Base-by-base conservation (phyloP, 2,797 vertebrate genomes). In the Crax fasciolata region DNA sequence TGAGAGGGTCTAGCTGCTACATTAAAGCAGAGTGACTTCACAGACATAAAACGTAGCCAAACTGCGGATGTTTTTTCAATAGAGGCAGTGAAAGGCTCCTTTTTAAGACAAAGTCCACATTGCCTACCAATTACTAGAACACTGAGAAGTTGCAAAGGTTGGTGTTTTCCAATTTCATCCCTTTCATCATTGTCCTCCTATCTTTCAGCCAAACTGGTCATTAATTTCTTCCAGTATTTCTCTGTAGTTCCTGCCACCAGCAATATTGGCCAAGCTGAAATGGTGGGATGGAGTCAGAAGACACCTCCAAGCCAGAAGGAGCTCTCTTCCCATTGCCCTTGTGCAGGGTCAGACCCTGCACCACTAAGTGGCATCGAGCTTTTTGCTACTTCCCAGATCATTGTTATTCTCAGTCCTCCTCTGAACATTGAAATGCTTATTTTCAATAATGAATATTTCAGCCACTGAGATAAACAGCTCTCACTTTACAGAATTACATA, bases 361-460 rank as follows among this genome's bases (percentile, higher is more conserved):
- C n/a, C 1, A 1, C 54, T 83, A 65, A 83, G 75, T 67, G 24
- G 85, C 23, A 54, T 4, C 15, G 10, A 12, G 11, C 5, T 39
- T 93, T 94, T 80, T 68, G 32, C 54, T 68, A 1, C 85, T 95
- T 91, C 74, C 43, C 71, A 87, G 46, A 57, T 87, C 25, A 43
- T 81, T 94, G 85, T 93, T 91, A 86, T 93, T 94, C 91, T 86
- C 82, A 92, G 57, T 75, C 76, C 65, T 70, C 65, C 79, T 81
- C 72, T 62, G 79, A 87, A 89, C 85, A 73, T 15, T 81, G 82
- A 94, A 94, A 93, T 90, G 76, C 89, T 91, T 91, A 84, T 84
- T 92, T 96, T 94, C 84, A 68, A 71, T 93, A 87, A 92, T 75
- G 87, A 93, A 77, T 93, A 86, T 94, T 94, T 91, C 82, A 88